Evolutionary conservation across 2,888 invertebrate genomes (phyloP), one percentile per base, ranked within the genome.

Genomic region (Volucella zonaria): DNA sequence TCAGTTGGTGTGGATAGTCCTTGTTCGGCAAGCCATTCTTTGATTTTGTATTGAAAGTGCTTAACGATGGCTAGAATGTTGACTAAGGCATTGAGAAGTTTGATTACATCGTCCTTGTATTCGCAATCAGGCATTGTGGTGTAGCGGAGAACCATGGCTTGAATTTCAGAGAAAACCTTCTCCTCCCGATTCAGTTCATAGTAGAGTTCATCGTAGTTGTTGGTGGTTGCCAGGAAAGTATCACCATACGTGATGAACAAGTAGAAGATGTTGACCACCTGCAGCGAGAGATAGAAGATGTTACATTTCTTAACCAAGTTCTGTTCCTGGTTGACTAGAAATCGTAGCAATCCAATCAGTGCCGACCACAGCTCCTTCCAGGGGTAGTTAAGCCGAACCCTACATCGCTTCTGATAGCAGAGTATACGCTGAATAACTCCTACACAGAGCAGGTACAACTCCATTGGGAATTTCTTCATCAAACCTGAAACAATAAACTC

Each of bases 311-410:
- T 96, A 2, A 97, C 94, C 86, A 99, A 93, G 86, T 96, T 95
- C 87, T 95, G 95, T 91, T 99, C 99, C 90, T 98, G 97, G 75
- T 97, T 95, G 59, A 97, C 95, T 59, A 99, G 93, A 92, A 98
- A 99, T 91, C 97, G 96, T 47, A 98, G 92, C 3, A 99, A 93
- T 8, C 97, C 96, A 87, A 98, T 98, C 54, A 99, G 93, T 0
- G 98, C 97, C 52, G 97, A 96, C 99, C 99, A 99, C 56, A 99
- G 93, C 86, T 97, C 96, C 89, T 97, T 96, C 99, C 99, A 99
- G 82, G 96, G 96, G 89, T 98, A 97, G 86, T 95, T 94, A 9
- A 99, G 93, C 23, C 98, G 93, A 45, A 98, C 96, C 9, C 97
- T 94, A 88, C 97, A 97, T 62, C 97, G 94, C 92, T 98, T 99